Conservation (phyloP, 1,140 invertebrate genomes). For the Lepidurus arcticus region DNA sequence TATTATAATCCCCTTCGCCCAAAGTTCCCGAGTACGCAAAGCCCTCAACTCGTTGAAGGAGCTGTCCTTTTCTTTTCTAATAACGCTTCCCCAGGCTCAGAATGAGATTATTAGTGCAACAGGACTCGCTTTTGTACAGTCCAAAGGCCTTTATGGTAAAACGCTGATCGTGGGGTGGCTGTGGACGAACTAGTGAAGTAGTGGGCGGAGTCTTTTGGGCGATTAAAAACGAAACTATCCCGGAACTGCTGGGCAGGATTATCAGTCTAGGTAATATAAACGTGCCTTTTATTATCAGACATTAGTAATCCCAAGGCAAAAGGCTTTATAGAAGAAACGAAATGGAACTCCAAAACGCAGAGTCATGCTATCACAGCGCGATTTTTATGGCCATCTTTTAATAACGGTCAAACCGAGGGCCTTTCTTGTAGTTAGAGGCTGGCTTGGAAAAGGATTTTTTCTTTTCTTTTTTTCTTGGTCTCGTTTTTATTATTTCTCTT, state of each 20-base stretch:
- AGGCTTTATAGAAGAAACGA: not conserved
- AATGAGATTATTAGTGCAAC: not conserved
- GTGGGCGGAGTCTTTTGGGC: not conserved
- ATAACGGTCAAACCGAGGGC: not conserved
- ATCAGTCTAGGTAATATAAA: not conserved
- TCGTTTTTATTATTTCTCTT: constrained; percentile 14
- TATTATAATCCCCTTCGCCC: no score
- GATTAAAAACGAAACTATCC: not conserved
- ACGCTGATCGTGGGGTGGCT: not conserved
- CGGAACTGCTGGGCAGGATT: not conserved
- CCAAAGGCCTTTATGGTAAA: not conserved
- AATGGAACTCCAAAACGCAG: constrained; percentile 1
- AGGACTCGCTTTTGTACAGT: not conserved
- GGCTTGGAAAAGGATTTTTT: not conserved
- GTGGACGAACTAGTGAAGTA: not conserved
- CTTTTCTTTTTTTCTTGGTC: not conserved
- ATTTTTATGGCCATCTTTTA: constrained; percentile 10
- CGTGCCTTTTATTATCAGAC: constrained; percentile 12
- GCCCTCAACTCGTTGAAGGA: no score
- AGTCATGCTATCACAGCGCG: constrained; percentile 16
- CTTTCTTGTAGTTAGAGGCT: not conserved
- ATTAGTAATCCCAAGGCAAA: constrained; percentile 11
- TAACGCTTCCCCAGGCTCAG: not conserved
- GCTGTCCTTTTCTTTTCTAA: no score
- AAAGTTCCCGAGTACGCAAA: no score